Percentiles rank a stretch among this genome's conserved stretches.
Evolutionary conservation across 1,140 invertebrate genomes (phyloP).

Genomic region (Stratiolaelaps scimitus): DNA sequence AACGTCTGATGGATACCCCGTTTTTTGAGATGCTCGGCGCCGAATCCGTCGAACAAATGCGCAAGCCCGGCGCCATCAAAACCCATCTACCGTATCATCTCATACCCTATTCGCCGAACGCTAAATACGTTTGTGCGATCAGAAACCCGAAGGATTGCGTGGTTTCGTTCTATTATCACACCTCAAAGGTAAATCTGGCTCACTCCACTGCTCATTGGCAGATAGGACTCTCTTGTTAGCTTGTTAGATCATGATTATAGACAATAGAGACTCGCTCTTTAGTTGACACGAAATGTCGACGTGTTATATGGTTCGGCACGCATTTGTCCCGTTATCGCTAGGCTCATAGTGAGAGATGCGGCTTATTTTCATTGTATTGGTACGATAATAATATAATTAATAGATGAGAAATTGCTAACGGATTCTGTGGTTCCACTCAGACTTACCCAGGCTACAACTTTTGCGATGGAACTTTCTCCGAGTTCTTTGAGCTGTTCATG

Average conservation of each 20-base stretch:
- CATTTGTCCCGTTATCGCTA: no score
- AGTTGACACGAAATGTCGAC: no score
- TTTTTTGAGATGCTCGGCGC: not conserved
- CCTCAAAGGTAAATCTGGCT: slow-evolving; percentile 14
- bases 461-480: slow-evolving; percentile 38
- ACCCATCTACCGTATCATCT: slow-evolving; percentile 34
- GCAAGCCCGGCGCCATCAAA: slow-evolving; percentile 33
- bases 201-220: no score
- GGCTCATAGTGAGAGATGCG: no score
- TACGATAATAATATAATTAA: no score
- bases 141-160: slow-evolving; percentile 34
- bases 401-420: no score
- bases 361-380: no score
- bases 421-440: not conserved
- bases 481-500: slow-evolving; percentile 40
- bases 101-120: slow-evolving; percentile 30
- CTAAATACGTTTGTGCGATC: slow-evolving; percentile 35
- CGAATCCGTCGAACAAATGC: slow-evolving; percentile 30
- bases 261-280: no score
- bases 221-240: no score
- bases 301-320: no score
- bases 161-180: slow-evolving; percentile 34
- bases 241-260: no score
- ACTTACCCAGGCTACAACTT: not conserved
- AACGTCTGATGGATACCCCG: no score